phyloP scores from a whole-genome alignment of 1,140 invertebrate species.

The Neodiprion fabricii region DNA sequence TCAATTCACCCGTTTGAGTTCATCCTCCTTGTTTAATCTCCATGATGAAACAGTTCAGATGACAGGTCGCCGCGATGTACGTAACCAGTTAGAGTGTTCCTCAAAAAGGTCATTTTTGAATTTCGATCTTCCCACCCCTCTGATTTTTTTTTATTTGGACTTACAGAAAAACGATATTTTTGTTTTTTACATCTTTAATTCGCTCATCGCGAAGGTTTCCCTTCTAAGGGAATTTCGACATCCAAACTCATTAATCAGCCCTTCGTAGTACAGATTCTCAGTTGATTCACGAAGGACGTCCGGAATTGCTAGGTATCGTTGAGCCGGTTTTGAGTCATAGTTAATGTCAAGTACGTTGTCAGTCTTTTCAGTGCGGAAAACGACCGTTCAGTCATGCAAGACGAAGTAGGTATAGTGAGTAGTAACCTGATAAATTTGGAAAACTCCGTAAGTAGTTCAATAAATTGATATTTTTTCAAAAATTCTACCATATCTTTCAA shows the following conservation, averaged over 20 bases:
- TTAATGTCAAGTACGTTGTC: slow-evolving; percentile 27
- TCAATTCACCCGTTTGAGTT: too few relatives aligned
- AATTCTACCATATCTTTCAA: slow-evolving; percentile 1
- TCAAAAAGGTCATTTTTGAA: too few relatives aligned
- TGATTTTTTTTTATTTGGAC: too few relatives aligned
- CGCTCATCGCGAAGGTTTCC: too few relatives aligned
- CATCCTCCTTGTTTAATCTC: too few relatives aligned
- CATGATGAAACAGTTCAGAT: too few relatives aligned
- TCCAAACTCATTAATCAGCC: slow-evolving; percentile 20
- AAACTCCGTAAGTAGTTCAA: background rate
- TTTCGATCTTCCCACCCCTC: too few relatives aligned
- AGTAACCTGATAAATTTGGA: slow-evolving; percentile 16
- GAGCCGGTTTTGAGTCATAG: slow-evolving; percentile 25
- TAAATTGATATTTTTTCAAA: background rate
- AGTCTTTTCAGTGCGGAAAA: slow-evolving; percentile 29
- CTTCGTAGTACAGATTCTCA: slow-evolving; percentile 22
- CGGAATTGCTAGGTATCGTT: slow-evolving; percentile 28
- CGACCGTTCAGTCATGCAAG: slow-evolving; percentile 13
- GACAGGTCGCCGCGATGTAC: too few relatives aligned
- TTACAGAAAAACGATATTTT: too few relatives aligned
- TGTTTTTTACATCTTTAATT: too few relatives aligned
- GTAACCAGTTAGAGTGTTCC: too few relatives aligned
- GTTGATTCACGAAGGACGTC: slow-evolving; percentile 25
- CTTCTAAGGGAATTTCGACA: too few relatives aligned
- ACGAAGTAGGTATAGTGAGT: slow-evolving; percentile 22